Evolutionary conservation across 2,888 invertebrate species (phyloP).

Genomic region (Lithophane socia): DNA sequence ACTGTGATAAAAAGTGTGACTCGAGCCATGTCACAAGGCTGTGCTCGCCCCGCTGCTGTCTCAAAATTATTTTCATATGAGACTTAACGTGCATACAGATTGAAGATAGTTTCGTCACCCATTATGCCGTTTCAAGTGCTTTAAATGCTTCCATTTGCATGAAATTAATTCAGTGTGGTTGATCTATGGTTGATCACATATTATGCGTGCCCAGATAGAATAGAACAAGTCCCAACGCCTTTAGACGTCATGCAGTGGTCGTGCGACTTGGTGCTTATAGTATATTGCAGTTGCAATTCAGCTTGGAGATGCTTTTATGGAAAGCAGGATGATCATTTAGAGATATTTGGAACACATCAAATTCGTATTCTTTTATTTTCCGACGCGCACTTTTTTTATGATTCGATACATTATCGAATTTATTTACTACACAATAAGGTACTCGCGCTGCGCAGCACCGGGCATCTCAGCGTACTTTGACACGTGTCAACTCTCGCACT

Average conservation of each 20-base stretch:
- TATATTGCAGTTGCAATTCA: neutral
- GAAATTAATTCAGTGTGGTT: neutral
- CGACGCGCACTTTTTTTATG: no score
- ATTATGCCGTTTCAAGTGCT: neutral
- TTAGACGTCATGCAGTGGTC: conserved; percentile 11
- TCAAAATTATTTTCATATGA: neutral
- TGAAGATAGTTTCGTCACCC: neutral
- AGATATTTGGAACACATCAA: neutral
- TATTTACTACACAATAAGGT: no score
- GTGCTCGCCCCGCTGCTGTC: no score
- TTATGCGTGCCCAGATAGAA: conserved; percentile 1
- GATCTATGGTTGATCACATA: neutral
- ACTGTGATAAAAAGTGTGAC: no score
- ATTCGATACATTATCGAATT: no score
- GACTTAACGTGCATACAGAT: neutral
- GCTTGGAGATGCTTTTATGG: neutral
- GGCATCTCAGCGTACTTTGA: no score
- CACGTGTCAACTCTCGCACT: no score
- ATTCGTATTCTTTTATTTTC: neutral
- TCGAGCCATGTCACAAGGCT: no score
- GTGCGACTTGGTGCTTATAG: conserved; percentile 3
- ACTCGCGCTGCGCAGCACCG: no score
- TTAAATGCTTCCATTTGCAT: neutral
- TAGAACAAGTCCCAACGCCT: neutral
- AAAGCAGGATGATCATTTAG: neutral